These are phyloP conservation scores for Octodonta nipae DNA, from an alignment of 2,888 invertebrate genomes.

Conservation along the genomic window DNA sequence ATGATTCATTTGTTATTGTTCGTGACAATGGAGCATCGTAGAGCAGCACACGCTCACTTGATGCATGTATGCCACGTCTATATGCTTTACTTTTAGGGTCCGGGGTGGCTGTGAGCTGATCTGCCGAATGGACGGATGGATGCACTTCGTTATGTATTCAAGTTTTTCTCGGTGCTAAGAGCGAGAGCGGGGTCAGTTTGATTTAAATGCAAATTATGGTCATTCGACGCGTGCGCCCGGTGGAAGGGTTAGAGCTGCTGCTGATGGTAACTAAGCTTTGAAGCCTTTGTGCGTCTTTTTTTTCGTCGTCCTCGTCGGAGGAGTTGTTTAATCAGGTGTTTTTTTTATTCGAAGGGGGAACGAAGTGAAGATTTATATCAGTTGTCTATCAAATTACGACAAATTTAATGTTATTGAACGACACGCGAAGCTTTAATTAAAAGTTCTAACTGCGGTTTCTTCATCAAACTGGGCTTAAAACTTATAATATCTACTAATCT, in stretches of 20 bases:
- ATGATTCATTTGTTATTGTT: conserved; percentile 34
- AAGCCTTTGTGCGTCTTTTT: not conserved
- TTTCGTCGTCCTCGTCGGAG: not conserved
- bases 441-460: too few relatives aligned
- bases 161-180: conserved; percentile 9
- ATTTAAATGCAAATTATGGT: conserved; percentile 29
- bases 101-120: conserved; percentile 3
- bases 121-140: not conserved
- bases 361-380: too few relatives aligned
- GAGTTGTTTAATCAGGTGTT: conserved; percentile 1
- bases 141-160: conserved; percentile 9
- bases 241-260: too few relatives aligned
- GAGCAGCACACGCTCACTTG: conserved; percentile 16
- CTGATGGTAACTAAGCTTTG: too few relatives aligned
- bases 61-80: conserved; percentile 7
- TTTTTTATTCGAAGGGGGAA: too few relatives aligned
- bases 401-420: too few relatives aligned
- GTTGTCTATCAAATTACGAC: too few relatives aligned
- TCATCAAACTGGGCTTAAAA: too few relatives aligned
- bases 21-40: conserved; percentile 25
- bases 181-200: conserved; percentile 15
- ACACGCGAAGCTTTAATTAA: too few relatives aligned
- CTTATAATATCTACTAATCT: too few relatives aligned
- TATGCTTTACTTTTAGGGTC: not conserved
- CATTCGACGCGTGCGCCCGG: conserved; percentile 19